Evolutionary conservation across 2,797 vertebrate genomes (phyloP).

Genomic region (Onychomys torridus): DNA sequence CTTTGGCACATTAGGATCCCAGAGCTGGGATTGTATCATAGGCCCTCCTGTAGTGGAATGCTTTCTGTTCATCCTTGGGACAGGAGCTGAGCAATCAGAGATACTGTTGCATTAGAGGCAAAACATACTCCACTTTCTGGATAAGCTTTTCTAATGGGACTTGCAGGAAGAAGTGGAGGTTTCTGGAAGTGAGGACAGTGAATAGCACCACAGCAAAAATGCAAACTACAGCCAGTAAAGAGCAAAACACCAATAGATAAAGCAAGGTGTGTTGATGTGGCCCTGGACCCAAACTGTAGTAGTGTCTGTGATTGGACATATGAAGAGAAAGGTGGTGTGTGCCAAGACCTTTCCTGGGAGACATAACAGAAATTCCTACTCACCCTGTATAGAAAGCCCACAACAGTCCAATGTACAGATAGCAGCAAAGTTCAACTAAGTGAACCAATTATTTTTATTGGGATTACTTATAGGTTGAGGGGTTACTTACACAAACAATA

Average conservation of each 20-base stretch:
- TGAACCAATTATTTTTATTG: not conserved
- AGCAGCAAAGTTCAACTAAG: too few relatives aligned
- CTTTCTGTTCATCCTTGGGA: not conserved
- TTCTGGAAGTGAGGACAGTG: not conserved
- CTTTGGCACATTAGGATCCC: not conserved
- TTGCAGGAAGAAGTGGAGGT: not conserved
- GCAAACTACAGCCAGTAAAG: too few relatives aligned
- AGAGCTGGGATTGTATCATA: not conserved
- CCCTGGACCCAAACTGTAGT: not conserved
- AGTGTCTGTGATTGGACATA: not conserved
- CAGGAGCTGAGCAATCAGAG: not conserved
- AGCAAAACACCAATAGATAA: not conserved
- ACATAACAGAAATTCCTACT: not conserved
- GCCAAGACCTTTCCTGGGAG: not conserved
- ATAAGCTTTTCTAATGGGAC: not conserved
- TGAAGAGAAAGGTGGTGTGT: not conserved
- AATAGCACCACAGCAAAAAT: not conserved
- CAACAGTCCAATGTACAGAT: not conserved
- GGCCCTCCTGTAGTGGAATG: not conserved
- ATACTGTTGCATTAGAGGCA: not conserved
- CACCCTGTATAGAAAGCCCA: not conserved
- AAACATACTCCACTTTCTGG: not conserved
- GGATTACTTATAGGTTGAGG: not conserved
- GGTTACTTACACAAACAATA: not conserved
- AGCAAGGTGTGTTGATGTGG: not conserved